Evolutionary conservation across 1,140 invertebrate species (phyloP).

Genomic region (Bilobella aurantiaca): DNA sequence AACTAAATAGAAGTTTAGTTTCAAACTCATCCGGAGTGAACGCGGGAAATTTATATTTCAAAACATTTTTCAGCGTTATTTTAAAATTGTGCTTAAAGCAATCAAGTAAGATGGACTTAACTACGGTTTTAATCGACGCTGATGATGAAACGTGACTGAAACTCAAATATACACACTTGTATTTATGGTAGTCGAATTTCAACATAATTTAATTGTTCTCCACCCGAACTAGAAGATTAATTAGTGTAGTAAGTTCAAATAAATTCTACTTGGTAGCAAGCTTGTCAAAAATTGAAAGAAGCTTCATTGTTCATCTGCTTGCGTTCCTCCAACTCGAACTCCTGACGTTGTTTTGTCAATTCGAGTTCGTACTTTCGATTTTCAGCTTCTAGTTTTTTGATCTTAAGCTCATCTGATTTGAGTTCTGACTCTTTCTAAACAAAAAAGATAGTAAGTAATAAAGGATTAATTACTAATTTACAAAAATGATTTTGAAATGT

Average conservation of each 20-base stretch:
- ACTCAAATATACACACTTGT: slow-evolving; percentile 6
- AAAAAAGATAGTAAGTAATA: background rate
- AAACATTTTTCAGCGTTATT: background rate
- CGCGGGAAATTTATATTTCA: background rate
- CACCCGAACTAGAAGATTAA: slow-evolving; percentile 4
- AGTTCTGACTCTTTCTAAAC: background rate
- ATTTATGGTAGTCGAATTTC: background rate
- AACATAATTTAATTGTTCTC: background rate
- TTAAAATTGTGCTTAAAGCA: no score
- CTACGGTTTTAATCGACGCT: background rate
- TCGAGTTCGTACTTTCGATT: background rate
- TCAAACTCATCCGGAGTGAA: background rate
- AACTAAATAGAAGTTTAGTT: background rate
- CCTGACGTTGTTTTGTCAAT: background rate
- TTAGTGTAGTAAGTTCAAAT: background rate
- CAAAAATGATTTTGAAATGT: background rate
- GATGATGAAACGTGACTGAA: background rate
- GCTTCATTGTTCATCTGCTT: background rate
- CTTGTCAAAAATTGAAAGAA: background rate
- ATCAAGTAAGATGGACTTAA: background rate
- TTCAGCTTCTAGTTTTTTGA: background rate
- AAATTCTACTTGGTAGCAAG: background rate
- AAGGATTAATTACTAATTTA: background rate
- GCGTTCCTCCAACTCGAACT: background rate
- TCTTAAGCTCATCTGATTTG: background rate